These are phyloP conservation scores for Crotalus horridus DNA, from an alignment of 2,113 vertebrate genomes.

Conservation along the genomic window DNA sequence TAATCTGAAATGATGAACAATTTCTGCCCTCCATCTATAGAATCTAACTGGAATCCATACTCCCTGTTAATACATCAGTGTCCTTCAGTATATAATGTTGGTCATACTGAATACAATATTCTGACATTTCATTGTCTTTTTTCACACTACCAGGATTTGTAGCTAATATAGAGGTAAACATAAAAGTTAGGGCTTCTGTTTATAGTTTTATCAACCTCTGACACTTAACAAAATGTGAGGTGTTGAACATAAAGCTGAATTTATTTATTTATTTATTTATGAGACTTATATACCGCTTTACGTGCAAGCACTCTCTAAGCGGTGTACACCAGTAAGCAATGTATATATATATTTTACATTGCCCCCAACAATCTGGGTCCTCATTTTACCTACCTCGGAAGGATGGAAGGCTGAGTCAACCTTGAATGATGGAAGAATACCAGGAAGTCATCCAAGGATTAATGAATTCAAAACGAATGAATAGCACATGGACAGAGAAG, in stretches of 20 bases:
- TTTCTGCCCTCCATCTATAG: background rate
- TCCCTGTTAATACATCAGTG: background rate
- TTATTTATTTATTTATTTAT: too few species aligned
- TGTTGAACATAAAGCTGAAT: background rate
- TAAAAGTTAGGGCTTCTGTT: background rate
- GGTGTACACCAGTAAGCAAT: too few species aligned
- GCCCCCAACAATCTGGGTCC: too few species aligned
- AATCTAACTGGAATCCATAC: background rate
- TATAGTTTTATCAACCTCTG: background rate
- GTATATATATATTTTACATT: too few species aligned
- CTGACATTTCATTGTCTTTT: background rate
- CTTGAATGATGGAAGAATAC: background rate
- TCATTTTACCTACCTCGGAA: too few species aligned
- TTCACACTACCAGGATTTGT: background rate
- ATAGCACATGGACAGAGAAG: background rate
- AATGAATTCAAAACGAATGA: background rate
- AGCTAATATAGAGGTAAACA: background rate
- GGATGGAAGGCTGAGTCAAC: too few species aligned
- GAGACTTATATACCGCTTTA: too few species aligned
- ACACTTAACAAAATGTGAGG: background rate
- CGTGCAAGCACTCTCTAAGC: too few species aligned
- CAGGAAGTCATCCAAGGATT: background rate
- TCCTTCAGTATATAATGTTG: background rate
- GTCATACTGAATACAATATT: background rate
- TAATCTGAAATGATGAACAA: background rate